Base-by-base conservation (phyloP, 2,113 vertebrate species). In the Talpa occidentalis region DNA sequence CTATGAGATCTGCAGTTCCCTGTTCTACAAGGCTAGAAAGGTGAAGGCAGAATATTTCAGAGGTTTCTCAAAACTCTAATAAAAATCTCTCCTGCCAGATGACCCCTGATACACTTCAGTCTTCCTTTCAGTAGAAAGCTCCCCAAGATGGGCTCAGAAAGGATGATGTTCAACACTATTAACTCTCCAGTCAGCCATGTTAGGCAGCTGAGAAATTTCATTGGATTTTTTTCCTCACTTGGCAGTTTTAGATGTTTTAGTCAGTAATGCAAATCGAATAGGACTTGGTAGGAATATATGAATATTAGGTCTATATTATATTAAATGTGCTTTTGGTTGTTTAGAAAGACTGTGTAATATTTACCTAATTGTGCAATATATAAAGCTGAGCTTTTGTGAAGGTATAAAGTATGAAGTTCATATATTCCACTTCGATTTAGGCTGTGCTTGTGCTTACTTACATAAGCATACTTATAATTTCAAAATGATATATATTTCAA, bases 61-160 rank as follows among this genome's bases (percentile, higher is more conserved):
- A 90, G 83, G 14, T 69, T 96, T 97, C 86, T 97, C 44, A 72
- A 95, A 98, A 91, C 74, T 74, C 67, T 92, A 97, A 98, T 93
- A 82, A 97, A 96, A 98, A 95, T 67, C 93, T 94, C 35, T 93
- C 90, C 60, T 96, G 40, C 78, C 87, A 82, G 66, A 74, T 97
- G 95, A 97, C 79, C 89, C 96, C 42, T 96, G 95, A 96, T 95
- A 97, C 94, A 84, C 44, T 82, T 85, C 35, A 77, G 22, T 95
- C 60, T 95, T 96, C 54, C 32, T 94, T 95, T 94, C 70, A 80
- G 7, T 74, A 14, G 94, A 94, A 66, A 30, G 40, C 40, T 67
- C 37, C 60, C 77, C 90, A 91, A 95, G 16, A 95, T 0, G 9
- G 52, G 62, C 95, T 94, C 91, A 94, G 72, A 92, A 91, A 70